Evolutionary conservation across 2,888 invertebrate genomes (phyloP).

Genomic region (Agrilus mali): DNA sequence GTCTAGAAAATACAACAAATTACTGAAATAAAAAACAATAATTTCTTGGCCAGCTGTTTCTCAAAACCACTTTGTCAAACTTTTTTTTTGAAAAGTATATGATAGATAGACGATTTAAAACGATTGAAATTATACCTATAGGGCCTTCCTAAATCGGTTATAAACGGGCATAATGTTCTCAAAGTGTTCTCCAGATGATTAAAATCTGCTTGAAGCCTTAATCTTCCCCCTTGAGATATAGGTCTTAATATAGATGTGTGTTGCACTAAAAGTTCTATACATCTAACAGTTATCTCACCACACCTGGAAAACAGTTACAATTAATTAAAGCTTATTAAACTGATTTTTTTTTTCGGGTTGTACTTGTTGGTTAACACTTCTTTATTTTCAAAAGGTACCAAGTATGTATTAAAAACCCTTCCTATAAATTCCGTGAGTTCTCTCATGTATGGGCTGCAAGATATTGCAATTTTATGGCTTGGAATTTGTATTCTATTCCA

Average conservation of each 20-base stretch:
- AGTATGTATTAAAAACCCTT: conserved; percentile 56
- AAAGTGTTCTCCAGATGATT: conserved; percentile 48
- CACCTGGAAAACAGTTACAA: conserved; percentile 41
- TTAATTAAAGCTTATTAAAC: not conserved
- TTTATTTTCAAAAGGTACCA: conserved; percentile 55
- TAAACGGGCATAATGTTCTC: conserved; percentile 43
- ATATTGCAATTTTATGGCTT: conserved; percentile 20
- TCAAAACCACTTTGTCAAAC: too few relatives aligned
- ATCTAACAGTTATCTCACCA: conserved; percentile 57
- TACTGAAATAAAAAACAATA: not conserved
- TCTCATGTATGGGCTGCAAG: conserved; percentile 79
- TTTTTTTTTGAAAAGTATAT: too few relatives aligned
- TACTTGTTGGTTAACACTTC: conserved; percentile 45
- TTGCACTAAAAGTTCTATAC: conserved; percentile 74
- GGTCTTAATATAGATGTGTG: conserved; percentile 70
- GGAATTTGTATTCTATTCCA: conserved; percentile 28
- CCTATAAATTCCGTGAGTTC: conserved; percentile 77
- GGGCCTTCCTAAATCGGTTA: conserved; percentile 56
- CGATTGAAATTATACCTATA: conserved; percentile 36
- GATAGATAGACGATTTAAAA: too few relatives aligned
- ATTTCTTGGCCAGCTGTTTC: too few relatives aligned
- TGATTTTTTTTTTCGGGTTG: not conserved
- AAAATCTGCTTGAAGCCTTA: conserved; percentile 65
- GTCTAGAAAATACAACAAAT: conserved; percentile 26
- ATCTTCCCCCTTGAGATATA: conserved; percentile 64